phyloP scores from a whole-genome alignment of 2,797 vertebrate species.

The Chaetophractus vellerosus region DNA sequence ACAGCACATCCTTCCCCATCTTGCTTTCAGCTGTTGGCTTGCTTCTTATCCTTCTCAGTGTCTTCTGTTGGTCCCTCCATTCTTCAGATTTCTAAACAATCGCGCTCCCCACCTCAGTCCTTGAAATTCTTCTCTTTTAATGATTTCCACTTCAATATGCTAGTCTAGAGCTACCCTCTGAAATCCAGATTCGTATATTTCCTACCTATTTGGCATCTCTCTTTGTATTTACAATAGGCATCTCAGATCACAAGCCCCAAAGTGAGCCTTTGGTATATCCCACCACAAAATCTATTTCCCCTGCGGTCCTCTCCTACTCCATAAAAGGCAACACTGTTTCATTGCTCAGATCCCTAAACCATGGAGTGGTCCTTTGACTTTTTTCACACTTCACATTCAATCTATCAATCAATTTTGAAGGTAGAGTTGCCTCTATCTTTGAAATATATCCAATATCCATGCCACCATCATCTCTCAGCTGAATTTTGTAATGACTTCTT shows the following conservation, averaged over 20 bases:
- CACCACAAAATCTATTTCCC: neutral
- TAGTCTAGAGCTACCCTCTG: neutral
- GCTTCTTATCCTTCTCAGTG: neutral
- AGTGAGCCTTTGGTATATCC: neutral
- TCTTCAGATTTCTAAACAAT: constrained; percentile 30
- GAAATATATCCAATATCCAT: neutral
- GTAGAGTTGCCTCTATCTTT: neutral
- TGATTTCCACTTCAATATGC: neutral
- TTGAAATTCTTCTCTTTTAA: neutral
- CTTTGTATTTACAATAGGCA: neutral
- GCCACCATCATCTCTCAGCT: neutral
- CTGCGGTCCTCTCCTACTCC: neutral
- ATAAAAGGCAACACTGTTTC: neutral
- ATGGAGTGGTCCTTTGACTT: neutral
- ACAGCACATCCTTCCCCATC: neutral
- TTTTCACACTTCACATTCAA: neutral
- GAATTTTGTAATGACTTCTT: neutral
- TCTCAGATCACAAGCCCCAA: neutral
- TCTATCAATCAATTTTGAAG: neutral
- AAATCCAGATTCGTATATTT: neutral
- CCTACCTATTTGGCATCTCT: neutral
- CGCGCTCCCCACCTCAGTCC: neutral
- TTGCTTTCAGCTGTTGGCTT: neutral
- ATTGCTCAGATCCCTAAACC: neutral
- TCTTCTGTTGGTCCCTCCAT: neutral